Evolutionary conservation across 2,888 invertebrate genomes (phyloP), one percentile per base, ranked within the genome.

Genomic region (Meloe dianella): DNA sequence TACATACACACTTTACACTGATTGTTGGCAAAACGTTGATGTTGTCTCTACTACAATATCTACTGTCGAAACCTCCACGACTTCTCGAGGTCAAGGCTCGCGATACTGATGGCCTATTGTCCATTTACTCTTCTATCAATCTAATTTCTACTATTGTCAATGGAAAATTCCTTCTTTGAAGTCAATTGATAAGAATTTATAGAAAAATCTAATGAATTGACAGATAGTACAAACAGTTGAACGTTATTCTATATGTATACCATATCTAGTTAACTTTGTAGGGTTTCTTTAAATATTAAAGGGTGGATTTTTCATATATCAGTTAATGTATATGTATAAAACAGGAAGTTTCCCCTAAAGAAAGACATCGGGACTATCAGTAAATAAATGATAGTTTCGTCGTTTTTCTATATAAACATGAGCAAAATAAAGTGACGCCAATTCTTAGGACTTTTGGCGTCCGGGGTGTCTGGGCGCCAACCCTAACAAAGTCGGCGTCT

Each of bases 371-470:
- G 58, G 68, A 74, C 72, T 72, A 72, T 71, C 72, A 69, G 71
- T 70, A 74, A 74, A 74, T 75, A 74, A 75, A 75, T 72, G 73
- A 75, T 73, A 72, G 72, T 71, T 65, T 20, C 66, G 66, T 70
- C 73, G 71, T 71, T 9, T 51, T 54, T 54, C 6, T 72, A 67
- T 72, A 72, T 70, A 67, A 70, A 67, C 65, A 72, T 71, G 69
- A 75, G 71, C 67, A 74, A 75, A 73, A 74, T 75, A 75, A 70
- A 67, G 71, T 73, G 79, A 78, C 78, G 79, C 78, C 79, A 77
- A 75, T 79, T 78, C 78, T 78, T 78, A 77, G 78, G 75, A 77
- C 77, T 79, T 78, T 76, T 78, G 80, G 79, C 77, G 79, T 75
- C 76, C 77, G 73, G 74, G 73, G 76, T 75, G 77, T 75, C 78